Conservation (phyloP, 2,797 vertebrate species). For the Xiphophorus birchmanni region DNA sequence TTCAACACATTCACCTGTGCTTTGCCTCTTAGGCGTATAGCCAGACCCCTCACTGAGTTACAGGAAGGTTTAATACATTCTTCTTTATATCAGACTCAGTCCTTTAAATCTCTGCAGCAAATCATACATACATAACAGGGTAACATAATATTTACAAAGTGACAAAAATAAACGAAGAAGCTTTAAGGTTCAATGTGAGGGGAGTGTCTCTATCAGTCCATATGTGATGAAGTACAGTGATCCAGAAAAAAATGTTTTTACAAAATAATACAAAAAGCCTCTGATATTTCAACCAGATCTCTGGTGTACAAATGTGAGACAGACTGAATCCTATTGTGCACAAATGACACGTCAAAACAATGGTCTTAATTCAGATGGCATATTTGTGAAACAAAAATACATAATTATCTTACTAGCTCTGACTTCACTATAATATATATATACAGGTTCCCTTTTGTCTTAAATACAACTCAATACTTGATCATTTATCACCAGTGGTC, state of each 20-base stretch:
- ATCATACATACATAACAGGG: conserved; percentile 48
- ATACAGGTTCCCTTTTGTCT: conserved; percentile 77
- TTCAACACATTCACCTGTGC: conserved; percentile 43
- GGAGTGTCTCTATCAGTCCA: conserved; percentile 47
- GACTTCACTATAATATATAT: conserved; percentile 64
- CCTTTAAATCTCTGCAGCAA: conserved; percentile 49
- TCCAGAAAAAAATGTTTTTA: conserved; percentile 40
- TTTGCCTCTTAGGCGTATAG: conserved; percentile 45
- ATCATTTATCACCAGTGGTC: conserved; percentile 67
- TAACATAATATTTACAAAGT: conserved; percentile 75
- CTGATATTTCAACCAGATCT: conserved; percentile 44
- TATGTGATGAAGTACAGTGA: conserved; percentile 51
- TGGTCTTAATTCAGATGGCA: conserved; percentile 62
- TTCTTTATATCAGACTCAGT: conserved; percentile 56
- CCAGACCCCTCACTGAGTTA: conserved; percentile 41
- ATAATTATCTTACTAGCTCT: conserved; percentile 59
- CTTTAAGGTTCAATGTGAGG: conserved; percentile 72
- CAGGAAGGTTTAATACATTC: conserved; percentile 67
- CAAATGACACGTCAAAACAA: conserved; percentile 50
- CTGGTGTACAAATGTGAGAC: conserved; percentile 39
- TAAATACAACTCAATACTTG: conserved; percentile 50
- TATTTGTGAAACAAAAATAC: conserved; percentile 63
- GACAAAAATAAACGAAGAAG: conserved; percentile 64
- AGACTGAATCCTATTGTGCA: conserved; percentile 43
- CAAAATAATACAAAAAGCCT: conserved; percentile 56